Base-by-base conservation (phyloP, 2,888 invertebrate species). In the Tetheella fluctuosa region DNA sequence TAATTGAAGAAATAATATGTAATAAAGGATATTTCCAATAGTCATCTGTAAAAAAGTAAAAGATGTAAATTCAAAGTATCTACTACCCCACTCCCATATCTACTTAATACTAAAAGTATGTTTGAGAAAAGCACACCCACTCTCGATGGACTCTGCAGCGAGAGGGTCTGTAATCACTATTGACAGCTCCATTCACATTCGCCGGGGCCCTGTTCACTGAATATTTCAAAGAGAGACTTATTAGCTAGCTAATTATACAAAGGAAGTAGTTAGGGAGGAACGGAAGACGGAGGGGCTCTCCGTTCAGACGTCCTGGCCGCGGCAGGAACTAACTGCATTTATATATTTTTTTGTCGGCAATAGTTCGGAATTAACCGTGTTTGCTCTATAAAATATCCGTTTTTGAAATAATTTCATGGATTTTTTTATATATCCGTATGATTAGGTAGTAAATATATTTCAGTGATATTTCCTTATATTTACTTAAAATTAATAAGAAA, bases 181-280 rank as follows among this genome's bases (percentile, higher is more conserved):
- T 83, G 89, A 88, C 89, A 86, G 83, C 78, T 84, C 81, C 80
- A 80, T 81, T 84, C 82, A 77, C 73, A 70, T 69, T 65, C 71
- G 65, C 68, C 69, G 65, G 63, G 67, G 63, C 72, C 72, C 73
- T 67, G 76, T 73, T 79, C 81, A 79, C 80, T 85, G 86, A 86
- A 86, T 88, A 87, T 85, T 85, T 84, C 85, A 83, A 78, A 78
- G 81, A 76, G 83, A 80, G 84, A 83, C 88, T 89, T 90, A 90
- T 91, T 90, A 89, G 85, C 82, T 68, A 66, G 80, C 86, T 92
- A 91, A 92, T 90, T 91, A 91, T 90, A 87, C 87, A 83, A 83
- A 89, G 90, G 88, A 91, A 88, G 89, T 88, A 81, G 81, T 81
- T 75, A 79, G 80, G 80, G 81, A 54, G 75, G 66, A 64, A 60